A percentile compares a stretch with the other conserved stretches of the same genome.
phyloP scores from a whole-genome alignment of 2,888 invertebrate species.

The Agonopterix subpropinquella region DNA sequence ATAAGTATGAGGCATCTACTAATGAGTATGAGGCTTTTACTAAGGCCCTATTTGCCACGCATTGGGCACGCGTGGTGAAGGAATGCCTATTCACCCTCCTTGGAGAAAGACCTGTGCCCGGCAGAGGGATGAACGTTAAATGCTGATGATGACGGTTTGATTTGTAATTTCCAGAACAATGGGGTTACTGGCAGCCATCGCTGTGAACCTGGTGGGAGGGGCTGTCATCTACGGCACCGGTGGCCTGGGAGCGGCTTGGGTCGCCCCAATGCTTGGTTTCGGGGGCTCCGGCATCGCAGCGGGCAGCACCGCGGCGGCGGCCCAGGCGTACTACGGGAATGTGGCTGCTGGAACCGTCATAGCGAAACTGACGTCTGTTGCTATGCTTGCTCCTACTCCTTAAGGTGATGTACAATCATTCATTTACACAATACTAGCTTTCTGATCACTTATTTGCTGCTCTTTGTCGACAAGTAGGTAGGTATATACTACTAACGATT shows the following conservation, averaged over 20 bases:
- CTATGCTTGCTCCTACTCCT: background rate
- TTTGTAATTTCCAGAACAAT: slow-evolving; percentile 8
- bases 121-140: no score
- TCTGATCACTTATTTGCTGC: no score
- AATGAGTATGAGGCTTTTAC: no score
- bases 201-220: slow-evolving; percentile 19
- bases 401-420: background rate
- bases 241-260: slow-evolving; percentile 17
- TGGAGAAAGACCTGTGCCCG: no score
- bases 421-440: no score
- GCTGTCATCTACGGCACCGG: slow-evolving; percentile 18
- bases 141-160: no score
- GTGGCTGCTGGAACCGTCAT: slow-evolving; percentile 50
- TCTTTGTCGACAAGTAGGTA: no score
- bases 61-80: no score
- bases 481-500: no score
- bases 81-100: no score
- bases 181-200: slow-evolving; percentile 19
- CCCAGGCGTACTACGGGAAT: slow-evolving; percentile 40
- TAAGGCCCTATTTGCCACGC: no score
- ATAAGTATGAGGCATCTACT: no score
- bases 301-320: slow-evolving; percentile 27
- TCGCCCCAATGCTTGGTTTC: slow-evolving; percentile 28
- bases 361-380: slow-evolving; percentile 19
- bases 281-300: slow-evolving; percentile 24